These are phyloP conservation scores for Baccha elongata DNA, from an alignment of 2,888 invertebrate species.

Conservation along the genomic window DNA sequence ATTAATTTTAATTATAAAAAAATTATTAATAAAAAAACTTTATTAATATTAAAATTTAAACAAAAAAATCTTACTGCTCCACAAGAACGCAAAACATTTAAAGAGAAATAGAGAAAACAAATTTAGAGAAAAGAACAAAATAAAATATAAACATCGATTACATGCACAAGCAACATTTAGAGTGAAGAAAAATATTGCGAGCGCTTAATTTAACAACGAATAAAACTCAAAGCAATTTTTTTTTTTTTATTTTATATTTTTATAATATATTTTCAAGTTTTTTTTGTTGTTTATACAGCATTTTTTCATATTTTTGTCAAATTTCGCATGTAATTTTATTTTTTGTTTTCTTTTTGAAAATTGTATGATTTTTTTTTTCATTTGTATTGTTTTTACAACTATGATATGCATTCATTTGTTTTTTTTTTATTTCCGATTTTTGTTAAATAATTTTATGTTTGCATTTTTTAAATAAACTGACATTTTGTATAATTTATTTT, in stretches of 20 bases:
- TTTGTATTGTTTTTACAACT: conserved; percentile 86
- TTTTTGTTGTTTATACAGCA: conserved; percentile 78
- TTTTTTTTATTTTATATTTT: conserved; percentile 74
- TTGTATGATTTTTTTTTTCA: conserved; percentile 72
- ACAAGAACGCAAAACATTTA: conserved; percentile 66
- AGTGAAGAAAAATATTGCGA: conserved; percentile 61
- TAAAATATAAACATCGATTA: conserved; percentile 61
- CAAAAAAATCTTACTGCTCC: conserved; percentile 59
- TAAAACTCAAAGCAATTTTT: conserved; percentile 57
- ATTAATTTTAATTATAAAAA: conserved; percentile 2
- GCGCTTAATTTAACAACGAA: conserved; percentile 49
- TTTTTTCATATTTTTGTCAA: conserved; percentile 76
- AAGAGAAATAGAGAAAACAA: conserved; percentile 65
- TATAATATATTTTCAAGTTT: conserved; percentile 80
- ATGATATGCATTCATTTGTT: conserved; percentile 89
- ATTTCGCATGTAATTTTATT: conserved; percentile 72
- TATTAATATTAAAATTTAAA: background rate
- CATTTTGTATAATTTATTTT: conserved; percentile 60
- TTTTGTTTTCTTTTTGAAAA: conserved; percentile 73
- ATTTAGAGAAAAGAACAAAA: conserved; percentile 43
- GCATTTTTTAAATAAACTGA: conserved; percentile 74
- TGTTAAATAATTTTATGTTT: conserved; percentile 77
- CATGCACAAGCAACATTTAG: conserved; percentile 73
- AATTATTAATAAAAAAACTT: background rate
- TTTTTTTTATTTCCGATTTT: conserved; percentile 74